Evolutionary conservation across 1,140 invertebrate genomes (phyloP), one percentile per base, ranked within the genome.

Genomic region (Anagrus nilaparvatae): DNA sequence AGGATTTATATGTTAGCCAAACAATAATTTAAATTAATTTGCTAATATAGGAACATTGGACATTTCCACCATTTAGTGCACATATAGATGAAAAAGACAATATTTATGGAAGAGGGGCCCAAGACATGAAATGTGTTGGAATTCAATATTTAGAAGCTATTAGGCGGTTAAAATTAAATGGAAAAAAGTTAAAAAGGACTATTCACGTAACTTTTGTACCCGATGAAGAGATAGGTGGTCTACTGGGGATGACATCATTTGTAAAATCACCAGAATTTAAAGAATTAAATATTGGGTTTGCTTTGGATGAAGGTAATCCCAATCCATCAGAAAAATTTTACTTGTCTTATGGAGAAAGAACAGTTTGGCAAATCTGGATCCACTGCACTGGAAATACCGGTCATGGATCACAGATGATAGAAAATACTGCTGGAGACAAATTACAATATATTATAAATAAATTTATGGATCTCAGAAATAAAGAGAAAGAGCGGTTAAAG

Each of bases 201-300:
- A 59, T 77, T 33, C 70, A 74, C 44, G 40, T 82, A 5, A 67
- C 75, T 2, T 81, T 78, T 46, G 58, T 63, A 52, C 54, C 63
- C 83, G 92, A 96, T 69, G 93, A 97, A 65, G 93, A 97, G 72
- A 82, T 88, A 54, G 91, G 91, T 1, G 90, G 90, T 3, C 59
- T 71, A 3, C 16, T 54, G 0, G 91, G 91, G 16, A 94, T 96
- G 89, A 68, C 75, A 44, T 63, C 74, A 43, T 95, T 94, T 69
- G 76, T 92, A 1, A 56, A 78, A 10, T 82, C 78, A 0, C 60
- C 79, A 16, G 77, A 84, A 27, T 96, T 95, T 55, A 77, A 79
- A 54, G 65, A 75, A 5, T 60, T 97, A 10, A 95, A 96, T 57
- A 67, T 95, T 45, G 91, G 87, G 1, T 90, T 94, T 67, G 79